A percentile compares a stretch with the other conserved stretches of the same genome.
These are phyloP conservation scores for Siniperca scherzeri DNA, from an alignment of 2,797 vertebrate genomes.

Conservation along the genomic window DNA sequence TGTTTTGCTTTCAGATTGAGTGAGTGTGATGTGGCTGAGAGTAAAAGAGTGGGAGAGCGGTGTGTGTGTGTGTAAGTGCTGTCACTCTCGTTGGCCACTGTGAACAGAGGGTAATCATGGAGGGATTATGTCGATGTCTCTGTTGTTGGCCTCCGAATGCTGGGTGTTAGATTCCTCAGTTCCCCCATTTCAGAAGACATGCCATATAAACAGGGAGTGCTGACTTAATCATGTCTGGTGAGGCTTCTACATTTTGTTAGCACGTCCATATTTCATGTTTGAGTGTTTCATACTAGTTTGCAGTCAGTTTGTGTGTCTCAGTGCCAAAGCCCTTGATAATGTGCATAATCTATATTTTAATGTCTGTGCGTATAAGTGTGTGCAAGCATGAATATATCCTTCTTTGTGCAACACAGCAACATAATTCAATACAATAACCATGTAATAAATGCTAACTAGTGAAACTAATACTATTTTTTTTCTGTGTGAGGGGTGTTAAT, in stretches of 20 bases:
- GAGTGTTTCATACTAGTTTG: background rate
- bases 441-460: background rate
- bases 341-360: background rate
- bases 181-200: constrained; percentile 20
- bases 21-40: constrained; percentile 41
- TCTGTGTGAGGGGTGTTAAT: background rate
- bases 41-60: constrained; percentile 15
- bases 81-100: constrained; percentile 29
- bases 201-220: constrained; percentile 13
- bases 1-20: constrained; percentile 53
- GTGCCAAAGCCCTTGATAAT: background rate
- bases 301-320: background rate
- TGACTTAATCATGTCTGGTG: constrained; percentile 29
- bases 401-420: background rate
- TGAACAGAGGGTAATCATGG: constrained; percentile 41
- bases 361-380: background rate
- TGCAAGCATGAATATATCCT: background rate
- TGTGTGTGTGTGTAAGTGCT: constrained; percentile 32
- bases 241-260: constrained; percentile 13
- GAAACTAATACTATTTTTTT: background rate
- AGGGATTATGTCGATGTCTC: constrained; percentile 49
- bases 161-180: constrained; percentile 55
- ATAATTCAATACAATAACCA: background rate
- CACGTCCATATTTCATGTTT: background rate
- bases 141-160: constrained; percentile 46